Evolutionary conservation across 2,113 vertebrate genomes (phyloP).

Genomic region (Oriolus oriolus): DNA sequence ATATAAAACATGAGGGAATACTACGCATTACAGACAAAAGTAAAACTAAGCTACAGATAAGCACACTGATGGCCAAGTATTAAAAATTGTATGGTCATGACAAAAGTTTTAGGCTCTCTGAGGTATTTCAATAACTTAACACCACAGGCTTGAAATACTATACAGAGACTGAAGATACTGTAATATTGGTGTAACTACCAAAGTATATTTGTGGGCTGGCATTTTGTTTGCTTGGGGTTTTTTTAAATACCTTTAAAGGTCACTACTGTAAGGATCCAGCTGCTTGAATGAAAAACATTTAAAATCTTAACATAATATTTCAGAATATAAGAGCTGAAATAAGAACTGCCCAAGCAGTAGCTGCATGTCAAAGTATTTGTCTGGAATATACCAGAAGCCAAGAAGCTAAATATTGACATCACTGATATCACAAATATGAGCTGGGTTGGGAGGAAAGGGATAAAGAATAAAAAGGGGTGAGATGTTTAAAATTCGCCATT

Average conservation of each 20-base stretch:
- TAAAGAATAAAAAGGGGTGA: neutral
- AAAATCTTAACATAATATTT: neutral
- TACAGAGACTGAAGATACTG: neutral
- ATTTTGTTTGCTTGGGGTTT: neutral
- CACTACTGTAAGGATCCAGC: neutral
- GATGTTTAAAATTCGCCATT: neutral
- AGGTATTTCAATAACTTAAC: slow-evolving; percentile 51
- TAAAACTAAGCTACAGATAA: neutral
- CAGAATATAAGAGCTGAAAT: neutral
- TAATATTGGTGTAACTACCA: neutral
- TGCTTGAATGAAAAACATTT: neutral
- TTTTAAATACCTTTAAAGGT: neutral
- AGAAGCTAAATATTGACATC: neutral
- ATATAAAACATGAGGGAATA: neutral
- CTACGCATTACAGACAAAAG: neutral
- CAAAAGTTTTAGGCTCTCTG: slow-evolving; percentile 22
- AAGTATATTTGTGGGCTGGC: neutral
- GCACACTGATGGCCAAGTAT: neutral
- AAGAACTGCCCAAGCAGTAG: neutral
- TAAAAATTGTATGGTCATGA: neutral
- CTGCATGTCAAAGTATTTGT: neutral
- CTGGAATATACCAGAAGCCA: slow-evolving; percentile 32
- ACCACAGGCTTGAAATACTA: slow-evolving; percentile 10
- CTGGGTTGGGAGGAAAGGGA: neutral
- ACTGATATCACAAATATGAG: neutral